These are phyloP conservation scores for Theretra japonica DNA, from an alignment of 2,888 invertebrate species.

Conservation along the genomic window DNA sequence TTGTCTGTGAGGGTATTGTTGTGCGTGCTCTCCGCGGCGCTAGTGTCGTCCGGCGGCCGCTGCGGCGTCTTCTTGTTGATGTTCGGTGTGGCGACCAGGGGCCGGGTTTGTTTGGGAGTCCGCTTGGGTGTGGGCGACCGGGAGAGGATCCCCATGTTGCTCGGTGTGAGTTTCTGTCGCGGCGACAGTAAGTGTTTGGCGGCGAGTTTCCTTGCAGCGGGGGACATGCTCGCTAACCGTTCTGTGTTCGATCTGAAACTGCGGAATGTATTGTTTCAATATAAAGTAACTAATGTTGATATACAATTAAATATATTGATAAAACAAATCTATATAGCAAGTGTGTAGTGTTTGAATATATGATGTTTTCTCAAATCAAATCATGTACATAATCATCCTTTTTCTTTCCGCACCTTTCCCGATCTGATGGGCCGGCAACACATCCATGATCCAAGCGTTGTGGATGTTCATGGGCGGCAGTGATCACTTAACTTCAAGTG, in stretches of 20 bases:
- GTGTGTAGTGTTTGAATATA: too few species aligned
- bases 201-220: slow-evolving; percentile 95
- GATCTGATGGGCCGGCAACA: too few species aligned
- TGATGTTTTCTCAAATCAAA: too few species aligned
- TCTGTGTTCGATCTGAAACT: slow-evolving; percentile 88
- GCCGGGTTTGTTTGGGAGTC: slow-evolving; percentile 51
- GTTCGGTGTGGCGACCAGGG: slow-evolving; percentile 61
- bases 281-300: not conserved
- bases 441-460: too few species aligned
- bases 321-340: too few species aligned
- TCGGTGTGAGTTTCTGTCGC: slow-evolving; percentile 73
- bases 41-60: slow-evolving; percentile 39
- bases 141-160: slow-evolving; percentile 66
- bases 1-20: slow-evolving; percentile 91
- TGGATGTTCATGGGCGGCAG: too few species aligned
- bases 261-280: slow-evolving; percentile 50
- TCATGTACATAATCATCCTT: too few species aligned
- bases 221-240: slow-evolving; percentile 95
- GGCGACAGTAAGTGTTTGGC: slow-evolving; percentile 83
- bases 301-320: too few species aligned
- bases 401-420: too few species aligned
- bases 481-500: too few species aligned
- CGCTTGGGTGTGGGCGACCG: slow-evolving; percentile 61
- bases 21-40: slow-evolving; percentile 50
- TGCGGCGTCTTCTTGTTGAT: slow-evolving; percentile 42